Evolutionary conservation across 1,140 invertebrate genomes (phyloP), one percentile per base, ranked within the genome.

Genomic region (Drosophila insularis): DNA sequence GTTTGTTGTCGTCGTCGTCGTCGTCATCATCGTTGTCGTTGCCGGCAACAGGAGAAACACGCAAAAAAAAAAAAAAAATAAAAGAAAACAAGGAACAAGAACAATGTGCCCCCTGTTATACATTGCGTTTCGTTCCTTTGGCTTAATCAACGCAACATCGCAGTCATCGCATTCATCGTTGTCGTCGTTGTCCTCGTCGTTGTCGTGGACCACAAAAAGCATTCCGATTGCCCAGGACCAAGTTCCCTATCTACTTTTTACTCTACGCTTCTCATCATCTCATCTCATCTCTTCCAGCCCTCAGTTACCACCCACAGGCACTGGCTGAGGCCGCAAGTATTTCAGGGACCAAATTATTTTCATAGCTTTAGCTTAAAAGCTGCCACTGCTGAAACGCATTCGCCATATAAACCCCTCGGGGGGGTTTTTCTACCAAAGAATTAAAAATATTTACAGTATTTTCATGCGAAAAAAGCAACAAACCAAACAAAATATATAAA

Each of bases 371-470:
- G 82, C 82, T 87, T 87, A 82, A 87, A 87, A 87, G 82, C 82
- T 89, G 80, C 73, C 79, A 89, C 55, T 58, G 31, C 35, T 71
- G 71, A 68, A 73, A 69, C 71, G 66, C 74, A 74, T 70, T 87
- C 87, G 82, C 81, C 82, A 81, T 74, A 84, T 69, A 46, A 46
- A 46, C 56, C 84, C 84, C 79, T 74, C 66, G 71, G 7, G 14
- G 14, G 27, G 82, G 82, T 84, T 10, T 10, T 27, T 72, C 79
- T 82, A 78, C 77, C 85, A 89, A 89, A 84, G 85, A 89, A 89
- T 89, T 89, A 89, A 89, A 89, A 89, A 89, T 78, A 89, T 89
- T 89, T 89, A 89, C 84, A 89, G 84, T 84, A 89, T 89, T 87
- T 72, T 61, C 62, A 85, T 79, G 80, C 68, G 60, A 74, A 59